Evolutionary conservation across 2,888 invertebrate species (phyloP), one percentile per base, ranked within the genome.

Genomic region (Pseudococcus longispinus): DNA sequence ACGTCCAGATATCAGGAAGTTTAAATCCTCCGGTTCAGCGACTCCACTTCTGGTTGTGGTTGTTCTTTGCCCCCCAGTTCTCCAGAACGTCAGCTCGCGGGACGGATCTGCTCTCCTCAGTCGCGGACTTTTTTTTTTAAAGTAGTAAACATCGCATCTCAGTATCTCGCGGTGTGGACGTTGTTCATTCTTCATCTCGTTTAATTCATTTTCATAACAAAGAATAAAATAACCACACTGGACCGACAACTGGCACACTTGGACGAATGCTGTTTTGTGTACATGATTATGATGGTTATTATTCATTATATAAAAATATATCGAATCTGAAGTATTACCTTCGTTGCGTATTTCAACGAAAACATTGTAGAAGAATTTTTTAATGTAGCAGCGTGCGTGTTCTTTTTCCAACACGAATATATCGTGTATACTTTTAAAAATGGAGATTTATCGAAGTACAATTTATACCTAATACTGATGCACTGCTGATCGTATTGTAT

Each of bases 1-100:
- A 42, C 42, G 77, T 80, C 77, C 77, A 80, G 77, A 42, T 80
- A 77, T 77, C 77, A 80, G 77, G 77, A 80, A 80, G 77, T 80
- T 80, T 80, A 42, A 80, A 80, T 80, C 26, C 77, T 80, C 23
- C 77, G 77, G 77, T 80, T 80, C 77, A 80, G 77, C 77, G 77
- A 80, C 42, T 80, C 77, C 42, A 42, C 77, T 80, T 80, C 77
- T 80, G 42, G 77, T 80, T 80, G 77, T n/a, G 77, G 77, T 42
- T 5, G 20, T 80, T 80, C 77, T 6, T 80, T 20, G 42, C 77
- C 42, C 42, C 37, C 77, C 42, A 42, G 77, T 77, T 37, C 74
- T 37, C 74, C 74, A 74, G 74, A 74, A 65, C 70, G 9, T 5
- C 37, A 37, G 8, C 42, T 80, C 42, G 20, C 20, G 42, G 20